Conservation (phyloP, 2,797 vertebrate genomes). For the Trachops cirrhosus region DNA sequence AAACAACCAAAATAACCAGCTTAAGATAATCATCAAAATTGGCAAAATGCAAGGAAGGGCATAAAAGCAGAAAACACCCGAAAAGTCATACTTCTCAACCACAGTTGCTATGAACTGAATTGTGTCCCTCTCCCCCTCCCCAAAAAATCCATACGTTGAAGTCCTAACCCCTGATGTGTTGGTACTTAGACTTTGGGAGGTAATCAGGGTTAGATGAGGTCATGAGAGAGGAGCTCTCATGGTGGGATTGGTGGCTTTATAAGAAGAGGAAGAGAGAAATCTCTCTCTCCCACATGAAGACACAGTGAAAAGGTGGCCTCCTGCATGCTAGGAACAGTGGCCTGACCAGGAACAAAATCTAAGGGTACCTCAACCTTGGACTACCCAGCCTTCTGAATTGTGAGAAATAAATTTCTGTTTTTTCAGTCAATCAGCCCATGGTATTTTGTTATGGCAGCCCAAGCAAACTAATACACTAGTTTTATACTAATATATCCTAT, state of each 20-base stretch:
- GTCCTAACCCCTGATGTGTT: background rate
- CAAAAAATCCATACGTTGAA: background rate
- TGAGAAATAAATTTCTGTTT: background rate
- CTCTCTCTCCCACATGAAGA: background rate
- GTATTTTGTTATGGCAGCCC: background rate
- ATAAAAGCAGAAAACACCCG: background rate
- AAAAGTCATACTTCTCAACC: background rate
- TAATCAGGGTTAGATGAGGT: background rate
- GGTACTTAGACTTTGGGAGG: background rate
- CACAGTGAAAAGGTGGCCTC: background rate
- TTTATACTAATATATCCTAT: background rate
- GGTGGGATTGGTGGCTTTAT: background rate
- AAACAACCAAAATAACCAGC: background rate
- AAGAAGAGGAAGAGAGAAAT: background rate
- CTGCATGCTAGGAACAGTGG: background rate
- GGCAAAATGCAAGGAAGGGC: background rate
- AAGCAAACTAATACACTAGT: background rate
- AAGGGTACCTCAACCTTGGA: background rate
- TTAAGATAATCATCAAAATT: background rate
- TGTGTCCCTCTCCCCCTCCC: background rate
- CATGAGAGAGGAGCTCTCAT: background rate
- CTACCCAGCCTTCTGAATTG: background rate
- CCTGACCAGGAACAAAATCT: background rate
- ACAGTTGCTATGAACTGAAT: background rate
- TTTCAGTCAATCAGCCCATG: background rate